A percentile compares a stretch with the other conserved stretches of the same genome.
Evolutionary conservation across 1,140 invertebrate genomes (phyloP).

Genomic region (Hylaeus volcanicus): DNA sequence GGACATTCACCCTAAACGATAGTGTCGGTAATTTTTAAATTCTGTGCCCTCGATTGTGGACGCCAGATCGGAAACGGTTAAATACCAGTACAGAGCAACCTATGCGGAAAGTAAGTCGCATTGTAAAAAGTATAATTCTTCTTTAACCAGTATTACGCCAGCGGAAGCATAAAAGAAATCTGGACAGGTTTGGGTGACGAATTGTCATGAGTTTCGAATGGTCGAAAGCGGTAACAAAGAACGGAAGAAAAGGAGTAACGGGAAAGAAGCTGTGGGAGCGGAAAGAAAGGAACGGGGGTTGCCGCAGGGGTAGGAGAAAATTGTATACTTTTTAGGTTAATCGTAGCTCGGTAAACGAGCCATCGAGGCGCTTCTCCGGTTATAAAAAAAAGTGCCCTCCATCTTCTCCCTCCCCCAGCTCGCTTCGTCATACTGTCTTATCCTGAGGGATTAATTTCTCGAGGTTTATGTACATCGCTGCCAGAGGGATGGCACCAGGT

Average conservation of each 20-base stretch:
- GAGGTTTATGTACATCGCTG: conserved; percentile 67
- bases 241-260: conserved; percentile 14
- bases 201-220: neutral
- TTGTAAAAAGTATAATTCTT: neutral
- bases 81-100: too few species aligned
- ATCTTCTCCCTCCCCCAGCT: conserved; percentile 53
- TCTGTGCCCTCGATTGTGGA: too few species aligned
- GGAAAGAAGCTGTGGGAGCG: neutral
- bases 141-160: neutral
- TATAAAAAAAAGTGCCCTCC: conserved; percentile 59
- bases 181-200: neutral
- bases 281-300: conserved; percentile 20
- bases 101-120: neutral
- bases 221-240: neutral
- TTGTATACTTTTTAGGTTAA: conserved; percentile 69
- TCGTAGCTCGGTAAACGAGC: conserved; percentile 65
- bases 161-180: neutral
- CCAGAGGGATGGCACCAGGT: conserved; percentile 53
- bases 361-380: conserved; percentile 55
- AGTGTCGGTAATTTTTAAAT: too few species aligned
- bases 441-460: conserved; percentile 71
- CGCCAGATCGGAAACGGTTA: too few species aligned
- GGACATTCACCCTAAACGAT: too few species aligned
- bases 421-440: conserved; percentile 70
- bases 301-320: conserved; percentile 23